Conservation (phyloP, 2,888 invertebrate species). For the Xylota sylvarum region DNA sequence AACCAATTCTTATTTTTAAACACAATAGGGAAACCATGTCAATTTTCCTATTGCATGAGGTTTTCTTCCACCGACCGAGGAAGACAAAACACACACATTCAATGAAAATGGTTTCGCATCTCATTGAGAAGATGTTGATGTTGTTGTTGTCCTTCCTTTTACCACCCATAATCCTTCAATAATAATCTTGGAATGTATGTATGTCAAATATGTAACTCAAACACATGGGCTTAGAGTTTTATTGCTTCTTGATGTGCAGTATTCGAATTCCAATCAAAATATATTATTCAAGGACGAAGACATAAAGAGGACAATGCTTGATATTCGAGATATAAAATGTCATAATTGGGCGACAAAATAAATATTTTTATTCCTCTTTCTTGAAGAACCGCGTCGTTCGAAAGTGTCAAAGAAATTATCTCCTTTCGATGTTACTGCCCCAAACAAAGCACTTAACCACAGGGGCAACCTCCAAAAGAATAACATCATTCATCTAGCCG, state of each 20-base stretch:
- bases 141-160: background rate
- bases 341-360: background rate
- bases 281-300: background rate
- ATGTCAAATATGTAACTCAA: background rate
- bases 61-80: background rate
- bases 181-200: constrained; percentile 14
- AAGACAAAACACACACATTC: background rate
- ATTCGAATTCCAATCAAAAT: background rate
- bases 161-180: background rate
- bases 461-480: background rate
- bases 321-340: background rate
- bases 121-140: background rate
- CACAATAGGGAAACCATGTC: background rate
- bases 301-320: background rate
- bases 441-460: background rate
- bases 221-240: constrained; percentile 5
- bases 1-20: background rate
- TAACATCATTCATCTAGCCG: background rate
- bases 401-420: background rate
- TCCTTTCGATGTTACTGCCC: background rate
- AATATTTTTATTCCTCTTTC: background rate
- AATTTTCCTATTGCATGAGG: background rate
- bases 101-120: constrained; percentile 12
- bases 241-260: background rate
- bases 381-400: too few relatives aligned